phyloP scores from a whole-genome alignment of 2,888 invertebrate genomes.

The Rotaria magnacalcarata region DNA sequence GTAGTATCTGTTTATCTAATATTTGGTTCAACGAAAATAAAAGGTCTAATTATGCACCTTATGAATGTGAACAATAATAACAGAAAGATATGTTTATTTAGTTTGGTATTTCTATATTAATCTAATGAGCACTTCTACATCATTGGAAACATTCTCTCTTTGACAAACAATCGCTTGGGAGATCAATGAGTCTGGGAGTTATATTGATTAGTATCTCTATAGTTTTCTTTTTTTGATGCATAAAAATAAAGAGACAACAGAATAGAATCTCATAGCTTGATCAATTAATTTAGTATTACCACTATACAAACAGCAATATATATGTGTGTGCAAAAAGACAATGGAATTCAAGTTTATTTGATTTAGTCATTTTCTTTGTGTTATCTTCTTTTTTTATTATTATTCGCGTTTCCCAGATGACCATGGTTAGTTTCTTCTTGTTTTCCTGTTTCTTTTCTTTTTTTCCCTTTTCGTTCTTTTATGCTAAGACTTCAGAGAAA shows the following conservation, averaged over 20 bases:
- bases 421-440: neutral
- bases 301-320: conserved; percentile 4
- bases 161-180: neutral
- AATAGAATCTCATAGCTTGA: neutral
- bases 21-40: neutral
- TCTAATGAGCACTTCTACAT: neutral
- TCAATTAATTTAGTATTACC: neutral
- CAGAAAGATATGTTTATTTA: neutral
- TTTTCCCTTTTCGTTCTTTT: neutral
- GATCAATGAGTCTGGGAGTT: neutral
- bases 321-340: neutral
- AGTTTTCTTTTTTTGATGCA: neutral
- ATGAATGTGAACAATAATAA: neutral
- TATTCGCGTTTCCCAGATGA: neutral
- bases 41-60: conserved; percentile 29
- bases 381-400: too few species aligned
- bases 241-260: neutral
- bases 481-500: neutral
- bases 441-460: too few species aligned
- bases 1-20: neutral
- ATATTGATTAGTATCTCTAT: neutral
- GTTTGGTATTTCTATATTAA: neutral
- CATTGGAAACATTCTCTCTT: neutral
- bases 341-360: neutral
- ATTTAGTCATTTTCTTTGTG: neutral